Evolutionary conservation across 2,113 vertebrate species (phyloP).

Genomic region (Tragulus kanchil): DNA sequence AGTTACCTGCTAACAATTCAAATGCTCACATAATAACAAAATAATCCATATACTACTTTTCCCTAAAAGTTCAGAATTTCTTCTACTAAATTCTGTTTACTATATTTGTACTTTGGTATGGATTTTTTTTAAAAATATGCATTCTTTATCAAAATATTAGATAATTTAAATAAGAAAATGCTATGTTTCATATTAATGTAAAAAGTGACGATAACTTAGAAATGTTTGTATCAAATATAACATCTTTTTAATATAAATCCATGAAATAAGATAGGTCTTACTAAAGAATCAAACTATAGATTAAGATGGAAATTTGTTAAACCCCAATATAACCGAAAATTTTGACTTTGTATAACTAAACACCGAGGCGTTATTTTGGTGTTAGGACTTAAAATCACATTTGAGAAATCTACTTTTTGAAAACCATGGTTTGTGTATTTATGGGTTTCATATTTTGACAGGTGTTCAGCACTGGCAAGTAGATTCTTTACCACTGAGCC

Average conservation of each 20-base stretch:
- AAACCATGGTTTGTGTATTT: constrained; percentile 29
- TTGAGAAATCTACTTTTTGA: constrained; percentile 20
- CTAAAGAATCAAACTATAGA: not conserved
- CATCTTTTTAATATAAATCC: constrained; percentile 23
- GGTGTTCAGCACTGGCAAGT: not conserved
- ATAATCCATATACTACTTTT: not conserved
- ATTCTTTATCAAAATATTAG: constrained; percentile 43
- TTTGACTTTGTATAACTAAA: not conserved
- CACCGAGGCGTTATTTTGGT: not conserved
- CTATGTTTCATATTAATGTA: constrained; percentile 38
- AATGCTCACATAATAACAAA: constrained; percentile 45
- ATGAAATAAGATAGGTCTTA: not conserved
- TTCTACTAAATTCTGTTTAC: not conserved
- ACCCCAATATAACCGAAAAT: not conserved
- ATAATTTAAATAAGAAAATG: constrained; percentile 53
- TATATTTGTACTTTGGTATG: not conserved
- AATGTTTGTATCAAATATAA: constrained; percentile 31
- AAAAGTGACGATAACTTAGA: not conserved
- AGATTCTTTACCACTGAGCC: not conserved
- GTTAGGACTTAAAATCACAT: not conserved
- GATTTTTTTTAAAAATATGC: not conserved
- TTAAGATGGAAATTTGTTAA: constrained; percentile 13
- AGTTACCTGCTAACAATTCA: constrained; percentile 62
- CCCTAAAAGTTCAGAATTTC: constrained; percentile 25
- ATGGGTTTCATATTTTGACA: not conserved